Conservation (phyloP, 2,888 invertebrate species). For the Heliconius sara region DNA sequence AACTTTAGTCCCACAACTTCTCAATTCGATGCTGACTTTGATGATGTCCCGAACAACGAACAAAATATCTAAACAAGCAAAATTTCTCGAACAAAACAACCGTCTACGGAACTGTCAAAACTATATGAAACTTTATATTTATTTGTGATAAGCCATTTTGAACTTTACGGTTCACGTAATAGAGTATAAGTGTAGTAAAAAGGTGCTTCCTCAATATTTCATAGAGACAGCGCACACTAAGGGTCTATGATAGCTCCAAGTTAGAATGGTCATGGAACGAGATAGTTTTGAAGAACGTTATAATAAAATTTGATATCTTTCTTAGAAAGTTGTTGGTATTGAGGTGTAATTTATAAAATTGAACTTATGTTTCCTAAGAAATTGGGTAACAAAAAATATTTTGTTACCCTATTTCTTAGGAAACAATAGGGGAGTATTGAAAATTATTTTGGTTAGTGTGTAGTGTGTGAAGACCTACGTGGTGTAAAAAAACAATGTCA, state of each 20-base stretch:
- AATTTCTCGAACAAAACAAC: slow-evolving; percentile 60
- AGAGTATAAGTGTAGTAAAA: slow-evolving; percentile 20
- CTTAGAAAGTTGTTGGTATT: slow-evolving; percentile 28
- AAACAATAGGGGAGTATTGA: no score
- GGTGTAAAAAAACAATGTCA: no score
- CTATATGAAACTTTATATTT: slow-evolving; percentile 29
- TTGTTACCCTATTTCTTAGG: no score
- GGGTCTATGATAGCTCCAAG: slow-evolving; percentile 51
- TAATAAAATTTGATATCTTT: slow-evolving; percentile 44
- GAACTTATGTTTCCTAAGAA: slow-evolving; percentile 7
- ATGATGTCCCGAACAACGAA: slow-evolving; percentile 62
- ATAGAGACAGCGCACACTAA: slow-evolving; percentile 59
- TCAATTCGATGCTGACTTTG: slow-evolving; percentile 48
- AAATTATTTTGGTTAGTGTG: no score
- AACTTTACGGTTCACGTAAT: slow-evolving; percentile 35
- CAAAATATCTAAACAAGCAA: slow-evolving; percentile 62
- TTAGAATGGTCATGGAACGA: slow-evolving; percentile 47
- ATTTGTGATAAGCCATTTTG: slow-evolving; percentile 40
- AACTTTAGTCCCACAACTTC: slow-evolving; percentile 28
- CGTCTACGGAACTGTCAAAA: slow-evolving; percentile 54
- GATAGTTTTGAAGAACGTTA: slow-evolving; percentile 47
- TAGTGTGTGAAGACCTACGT: background rate
- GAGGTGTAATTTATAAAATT: slow-evolving; percentile 36
- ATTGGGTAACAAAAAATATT: background rate
- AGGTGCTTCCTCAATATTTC: slow-evolving; percentile 63